Base-by-base conservation (phyloP, 2,113 vertebrate species). In the Myotis yumanensis region DNA sequence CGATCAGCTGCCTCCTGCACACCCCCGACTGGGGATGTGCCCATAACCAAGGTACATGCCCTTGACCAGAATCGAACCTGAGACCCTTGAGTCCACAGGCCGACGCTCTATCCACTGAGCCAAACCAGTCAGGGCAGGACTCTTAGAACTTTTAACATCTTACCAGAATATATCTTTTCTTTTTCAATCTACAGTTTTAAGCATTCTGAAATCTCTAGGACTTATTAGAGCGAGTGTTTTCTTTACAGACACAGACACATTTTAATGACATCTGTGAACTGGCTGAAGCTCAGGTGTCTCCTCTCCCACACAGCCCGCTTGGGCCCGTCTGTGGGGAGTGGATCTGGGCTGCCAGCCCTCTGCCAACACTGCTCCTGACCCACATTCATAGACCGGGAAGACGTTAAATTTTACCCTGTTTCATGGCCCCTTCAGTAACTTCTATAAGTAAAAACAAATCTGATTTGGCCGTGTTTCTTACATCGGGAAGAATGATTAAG, bases 261-360 rank as follows among this genome's bases (percentile, higher is more conserved):
- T 69, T 69, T 54, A 46, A 37, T 7, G 48, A 46, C 48, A 43
- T 15, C 9, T 1, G 16, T 23, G 35, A 46, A 11, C 23, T 32
- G n/a, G 11, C 40, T 30, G n/a, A 18, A 89, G 75, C 46, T 23
- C 59, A 48, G 2, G 43, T 4, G 2, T 12, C 9, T 3, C 8
- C 9, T 17, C 37, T 1, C 2, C 7, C 7, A 76, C 18, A 25
- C 1, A 1, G n/a, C 37, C 23, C 15, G 3, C 40, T 12, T 0
- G 3, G 68, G 64, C 11, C 52, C 43, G 52, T 51, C 30, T 25
- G 25, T 1, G 1, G 5, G 28, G 77, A 43, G 4, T 0, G 25
- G 23, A 25, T 1, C n/a, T 73, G 68, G 17, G 37, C 81, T 7
- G 22, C 46, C 20, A 35, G 7, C 51, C 52, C 12, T 11, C 37